These are phyloP conservation scores for Sesamia inferens DNA, from an alignment of 2,888 invertebrate species.

Conservation along the genomic window DNA sequence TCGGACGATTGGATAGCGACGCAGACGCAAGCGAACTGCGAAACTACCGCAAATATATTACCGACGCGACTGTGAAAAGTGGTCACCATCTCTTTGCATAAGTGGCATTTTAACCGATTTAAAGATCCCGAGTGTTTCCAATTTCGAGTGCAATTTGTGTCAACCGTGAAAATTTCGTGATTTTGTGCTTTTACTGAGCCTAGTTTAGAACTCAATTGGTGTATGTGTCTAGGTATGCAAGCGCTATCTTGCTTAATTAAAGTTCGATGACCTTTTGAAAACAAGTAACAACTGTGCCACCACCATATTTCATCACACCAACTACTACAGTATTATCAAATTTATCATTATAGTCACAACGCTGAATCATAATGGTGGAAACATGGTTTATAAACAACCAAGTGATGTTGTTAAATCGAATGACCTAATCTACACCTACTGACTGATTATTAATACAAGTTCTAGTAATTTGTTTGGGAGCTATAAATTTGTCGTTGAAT, in stretches of 20 bases:
- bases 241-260: slow-evolving; percentile 70
- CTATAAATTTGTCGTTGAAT: slow-evolving; percentile 35
- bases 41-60: slow-evolving; percentile 71
- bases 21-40: slow-evolving; percentile 69
- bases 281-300: slow-evolving; percentile 47
- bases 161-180: slow-evolving; percentile 65
- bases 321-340: slow-evolving; percentile 22
- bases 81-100: slow-evolving; percentile 62
- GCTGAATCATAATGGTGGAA: slow-evolving; percentile 43
- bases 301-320: slow-evolving; percentile 39
- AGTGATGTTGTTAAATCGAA: slow-evolving; percentile 63
- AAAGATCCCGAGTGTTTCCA: slow-evolving; percentile 35
- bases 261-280: slow-evolving; percentile 67
- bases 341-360: slow-evolving; percentile 11
- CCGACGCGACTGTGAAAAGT: slow-evolving; percentile 62
- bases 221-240: slow-evolving; percentile 61
- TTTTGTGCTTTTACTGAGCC: slow-evolving; percentile 67
- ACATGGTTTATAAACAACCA: slow-evolving; percentile 63
- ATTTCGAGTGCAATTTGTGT: slow-evolving; percentile 53
- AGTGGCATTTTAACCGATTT: slow-evolving; percentile 60
- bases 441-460: slow-evolving; percentile 53
- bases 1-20: slow-evolving; percentile 80
- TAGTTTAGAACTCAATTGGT: slow-evolving; percentile 67
- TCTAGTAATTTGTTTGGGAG: slow-evolving; percentile 49
- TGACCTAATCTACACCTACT: slow-evolving; percentile 85